phyloP scores from a whole-genome alignment of 2,797 vertebrate species.

The Sorex maritimensis region DNA sequence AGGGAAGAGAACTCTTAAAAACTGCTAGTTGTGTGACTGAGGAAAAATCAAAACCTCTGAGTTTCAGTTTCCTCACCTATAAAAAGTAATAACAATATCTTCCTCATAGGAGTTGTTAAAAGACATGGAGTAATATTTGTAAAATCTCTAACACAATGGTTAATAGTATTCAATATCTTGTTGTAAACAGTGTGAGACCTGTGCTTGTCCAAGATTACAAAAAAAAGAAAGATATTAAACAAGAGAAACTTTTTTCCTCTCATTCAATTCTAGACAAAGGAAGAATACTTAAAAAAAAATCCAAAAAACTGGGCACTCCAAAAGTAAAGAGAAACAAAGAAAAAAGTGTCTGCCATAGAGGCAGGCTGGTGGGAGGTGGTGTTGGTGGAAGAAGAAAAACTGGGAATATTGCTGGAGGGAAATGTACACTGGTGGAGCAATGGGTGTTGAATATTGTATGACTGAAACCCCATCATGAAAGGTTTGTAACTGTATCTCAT shows the following conservation, averaged over 20 bases:
- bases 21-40: background rate
- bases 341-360: too few species aligned
- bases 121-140: background rate
- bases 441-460: too few species aligned
- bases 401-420: too few species aligned
- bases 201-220: background rate
- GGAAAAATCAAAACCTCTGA: background rate
- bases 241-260: background rate
- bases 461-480: too few species aligned
- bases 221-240: background rate
- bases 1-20: constrained; percentile 18
- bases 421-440: too few species aligned
- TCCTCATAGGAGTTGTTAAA: background rate
- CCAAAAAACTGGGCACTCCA: too few species aligned
- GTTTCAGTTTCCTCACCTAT: constrained; percentile 56
- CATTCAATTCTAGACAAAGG: background rate
- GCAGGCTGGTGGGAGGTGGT: too few species aligned
- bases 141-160: background rate
- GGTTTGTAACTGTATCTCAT: too few species aligned
- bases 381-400: too few species aligned
- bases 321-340: too few species aligned
- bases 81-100: background rate
- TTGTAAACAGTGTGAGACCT: background rate
- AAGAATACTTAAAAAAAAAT: background rate
- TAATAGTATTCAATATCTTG: too few species aligned